Base-by-base conservation (phyloP, 2,888 invertebrate species). In the Mythimna lalbum region DNA sequence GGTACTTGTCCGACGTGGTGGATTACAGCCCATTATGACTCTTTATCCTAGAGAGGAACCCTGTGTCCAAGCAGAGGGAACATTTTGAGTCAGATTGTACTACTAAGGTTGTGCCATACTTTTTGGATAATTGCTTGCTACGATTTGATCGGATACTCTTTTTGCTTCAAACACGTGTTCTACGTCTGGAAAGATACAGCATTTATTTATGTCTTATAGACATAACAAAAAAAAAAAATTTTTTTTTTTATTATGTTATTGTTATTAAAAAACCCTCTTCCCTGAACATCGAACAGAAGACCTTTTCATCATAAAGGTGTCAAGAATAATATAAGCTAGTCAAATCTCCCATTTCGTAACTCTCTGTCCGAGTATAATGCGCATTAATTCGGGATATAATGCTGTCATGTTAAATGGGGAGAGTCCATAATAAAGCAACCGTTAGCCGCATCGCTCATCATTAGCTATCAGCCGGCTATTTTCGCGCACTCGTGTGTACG, bases 361-460 rank as follows among this genome's bases (percentile, higher is more conserved):
- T 63, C 39, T 67, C 78, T 81, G 63, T 69, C 62, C 61, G 73
- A 63, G 61, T 84, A 76, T 73, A 78, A 78, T 81, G 65, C 76
- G 67, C 73, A 72, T 69, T 80, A 31, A 80, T 76, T 73, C 73
- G 63, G 73, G 49, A 76, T 80, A 82, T 76, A 82, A 83, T 80
- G 75, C 66, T 80, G 85, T 77, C 85, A 78, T 82, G 78, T 84
- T 80, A 72, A 82, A 74, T 76, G 81, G 78, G 78, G 81, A 67
- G 78, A 76, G 69, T 69, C 76, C 80, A 82, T 81, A 87, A 87
- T 87, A 86, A 84, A 86, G 82, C 85, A 86, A 81, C 87, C 85
- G 91, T 91, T 90, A 90, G 87, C 85, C 81, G 77, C 83, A 92
- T 91, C 90, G 83, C 85, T 93, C 92, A 91, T 89, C 90, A 91